These are phyloP conservation scores for Drosophila punjabiensis DNA, from an alignment of 1,140 invertebrate genomes.

Conservation along the genomic window DNA sequence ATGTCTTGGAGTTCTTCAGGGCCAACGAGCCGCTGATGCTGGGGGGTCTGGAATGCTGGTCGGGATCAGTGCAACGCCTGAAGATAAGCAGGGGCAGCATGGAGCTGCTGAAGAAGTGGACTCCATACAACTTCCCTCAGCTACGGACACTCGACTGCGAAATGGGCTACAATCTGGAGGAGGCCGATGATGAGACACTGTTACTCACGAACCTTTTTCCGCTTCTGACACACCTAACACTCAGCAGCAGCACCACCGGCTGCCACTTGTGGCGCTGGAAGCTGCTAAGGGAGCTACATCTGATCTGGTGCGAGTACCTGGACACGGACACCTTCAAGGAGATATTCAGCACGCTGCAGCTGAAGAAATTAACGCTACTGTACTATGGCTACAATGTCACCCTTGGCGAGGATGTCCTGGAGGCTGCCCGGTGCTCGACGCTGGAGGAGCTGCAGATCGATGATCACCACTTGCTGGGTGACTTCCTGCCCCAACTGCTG, in stretches of 20 bases:
- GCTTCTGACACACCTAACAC: conserved; percentile 21
- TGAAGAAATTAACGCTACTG: conserved; percentile 56
- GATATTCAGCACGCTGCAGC: conserved; percentile 39
- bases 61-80: conserved; percentile 36
- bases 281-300: conserved; percentile 48
- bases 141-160: conserved; percentile 25
- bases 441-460: conserved; percentile 61
- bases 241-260: conserved; percentile 48
- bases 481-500: conserved; percentile 40
- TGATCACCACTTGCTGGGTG: conserved; percentile 60
- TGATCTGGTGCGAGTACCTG: conserved; percentile 58
- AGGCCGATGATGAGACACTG: conserved; percentile 38
- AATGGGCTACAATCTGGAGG: conserved; percentile 16
- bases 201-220: conserved; percentile 55
- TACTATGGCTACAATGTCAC: conserved; percentile 57
- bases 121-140: conserved; percentile 32
- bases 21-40: conserved; percentile 16
- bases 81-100: background rate
- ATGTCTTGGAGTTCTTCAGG: conserved; percentile 14
- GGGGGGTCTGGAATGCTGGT: conserved; percentile 25
- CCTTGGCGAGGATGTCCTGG: conserved; percentile 11
- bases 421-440: conserved; percentile 24
- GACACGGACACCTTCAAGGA: conserved; percentile 36
- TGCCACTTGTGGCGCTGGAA: conserved; percentile 41
- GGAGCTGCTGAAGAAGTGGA: conserved; percentile 23